These are phyloP conservation scores for Chelonus formosanus DNA, from an alignment of 2,888 invertebrate genomes.

Conservation along the genomic window DNA sequence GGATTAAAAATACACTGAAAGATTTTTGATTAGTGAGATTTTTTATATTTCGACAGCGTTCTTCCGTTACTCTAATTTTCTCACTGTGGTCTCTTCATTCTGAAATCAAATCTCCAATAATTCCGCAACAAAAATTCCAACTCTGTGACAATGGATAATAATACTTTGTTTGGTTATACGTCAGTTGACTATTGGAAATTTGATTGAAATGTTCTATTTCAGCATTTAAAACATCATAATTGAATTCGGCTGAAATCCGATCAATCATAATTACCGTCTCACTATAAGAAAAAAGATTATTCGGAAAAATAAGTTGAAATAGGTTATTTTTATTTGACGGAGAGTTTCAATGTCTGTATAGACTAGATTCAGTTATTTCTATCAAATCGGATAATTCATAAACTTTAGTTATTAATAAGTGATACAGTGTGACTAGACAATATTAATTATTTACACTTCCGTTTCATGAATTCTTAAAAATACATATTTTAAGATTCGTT, in stretches of 20 bases:
- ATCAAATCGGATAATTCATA: no score
- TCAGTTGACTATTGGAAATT: conserved; percentile 6
- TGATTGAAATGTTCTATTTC: conserved; percentile 16
- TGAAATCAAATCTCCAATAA: conserved; percentile 19
- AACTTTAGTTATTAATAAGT: no score
- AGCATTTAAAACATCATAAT: conserved; percentile 10
- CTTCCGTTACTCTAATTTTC: neutral
- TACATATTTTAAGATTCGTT: no score
- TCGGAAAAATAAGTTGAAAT: no score
- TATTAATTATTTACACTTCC: no score
- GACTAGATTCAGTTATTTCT: no score
- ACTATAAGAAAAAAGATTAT: neutral
- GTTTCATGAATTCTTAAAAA: no score
- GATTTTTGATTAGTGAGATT: no score
- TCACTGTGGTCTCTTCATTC: neutral
- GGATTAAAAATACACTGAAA: no score
- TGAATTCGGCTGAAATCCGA: conserved; percentile 9
- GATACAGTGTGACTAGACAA: no score
- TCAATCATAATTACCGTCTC: conserved; percentile 15
- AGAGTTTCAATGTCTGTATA: no score
- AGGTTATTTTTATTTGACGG: no score
- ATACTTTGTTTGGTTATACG: neutral
- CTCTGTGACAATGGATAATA: conserved; percentile 15
- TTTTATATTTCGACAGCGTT: neutral
- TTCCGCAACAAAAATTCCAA: conserved; percentile 11